Evolutionary conservation across 1,140 invertebrate species (phyloP).

Genomic region (Galleria mellonella): DNA sequence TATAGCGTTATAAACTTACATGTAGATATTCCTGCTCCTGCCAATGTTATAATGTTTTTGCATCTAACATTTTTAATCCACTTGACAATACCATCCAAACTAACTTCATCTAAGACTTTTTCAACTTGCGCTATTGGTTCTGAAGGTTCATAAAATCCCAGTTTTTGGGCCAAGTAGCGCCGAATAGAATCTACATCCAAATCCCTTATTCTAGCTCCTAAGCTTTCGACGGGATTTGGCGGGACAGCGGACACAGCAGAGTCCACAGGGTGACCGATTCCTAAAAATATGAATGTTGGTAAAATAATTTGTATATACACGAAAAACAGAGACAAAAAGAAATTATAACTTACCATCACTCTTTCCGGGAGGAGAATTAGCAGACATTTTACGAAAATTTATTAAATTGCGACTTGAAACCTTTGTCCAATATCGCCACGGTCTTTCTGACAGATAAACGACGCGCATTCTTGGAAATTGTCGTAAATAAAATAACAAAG

Average conservation of each 20-base stretch:
- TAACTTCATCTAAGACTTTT: conserved; percentile 65
- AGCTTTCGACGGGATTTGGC: conserved; percentile 48
- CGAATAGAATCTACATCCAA: conserved; percentile 64
- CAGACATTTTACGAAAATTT: conserved; percentile 57
- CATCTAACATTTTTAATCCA: conserved; percentile 80
- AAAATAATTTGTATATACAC: neutral
- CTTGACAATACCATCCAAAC: conserved; percentile 61
- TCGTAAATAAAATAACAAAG: conserved; percentile 7
- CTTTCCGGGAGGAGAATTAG: conserved; percentile 57
- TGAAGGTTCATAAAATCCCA: conserved; percentile 53
- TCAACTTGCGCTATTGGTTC: conserved; percentile 35
- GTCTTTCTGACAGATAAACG: conserved; percentile 54
- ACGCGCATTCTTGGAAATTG: conserved; percentile 48
- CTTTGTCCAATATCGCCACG: conserved; percentile 52
- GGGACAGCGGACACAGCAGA: conserved; percentile 23
- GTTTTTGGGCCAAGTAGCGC: conserved; percentile 61
- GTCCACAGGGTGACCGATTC: conserved; percentile 28
- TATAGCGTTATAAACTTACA: conserved; percentile 77
- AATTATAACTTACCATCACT: conserved; percentile 46
- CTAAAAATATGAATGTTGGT: conserved; percentile 15
- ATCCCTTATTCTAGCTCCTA: conserved; percentile 48
- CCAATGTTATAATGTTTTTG: conserved; percentile 93
- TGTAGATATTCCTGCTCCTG: conserved; percentile 96
- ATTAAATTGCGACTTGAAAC: conserved; percentile 50
- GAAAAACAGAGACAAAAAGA: neutral